These are phyloP conservation scores for Crax fasciolata DNA, from an alignment of 2,797 vertebrate species.

Conservation along the genomic window DNA sequence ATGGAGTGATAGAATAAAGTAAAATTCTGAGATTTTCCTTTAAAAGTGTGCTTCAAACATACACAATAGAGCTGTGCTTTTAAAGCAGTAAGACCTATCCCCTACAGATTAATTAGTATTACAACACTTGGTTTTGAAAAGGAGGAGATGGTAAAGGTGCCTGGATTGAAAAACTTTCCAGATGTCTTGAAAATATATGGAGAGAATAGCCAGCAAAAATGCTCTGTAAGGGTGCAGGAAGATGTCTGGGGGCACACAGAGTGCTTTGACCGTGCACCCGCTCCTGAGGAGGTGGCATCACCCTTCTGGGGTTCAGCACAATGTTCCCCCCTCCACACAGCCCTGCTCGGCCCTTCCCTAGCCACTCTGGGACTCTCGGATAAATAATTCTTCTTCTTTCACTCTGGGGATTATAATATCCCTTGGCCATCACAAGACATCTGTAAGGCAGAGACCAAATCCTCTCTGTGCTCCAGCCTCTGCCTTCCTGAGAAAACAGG, in stretches of 20 bases:
- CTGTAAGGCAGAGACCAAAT: neutral
- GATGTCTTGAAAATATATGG: constrained; percentile 1
- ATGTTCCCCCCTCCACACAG: neutral
- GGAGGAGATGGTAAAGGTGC: constrained; percentile 42
- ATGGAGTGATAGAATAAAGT: constrained; percentile 47
- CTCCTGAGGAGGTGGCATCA: neutral
- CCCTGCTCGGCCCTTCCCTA: neutral
- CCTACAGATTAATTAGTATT: constrained; percentile 72
- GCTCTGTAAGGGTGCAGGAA: neutral
- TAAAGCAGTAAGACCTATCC: constrained; percentile 62
- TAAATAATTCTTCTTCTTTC: neutral
- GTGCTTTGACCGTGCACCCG: rapidly evolving
- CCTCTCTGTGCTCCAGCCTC: neutral
- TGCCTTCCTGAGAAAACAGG: neutral
- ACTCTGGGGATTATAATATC: neutral
- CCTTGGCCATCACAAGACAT: neutral
- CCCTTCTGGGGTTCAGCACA: neutral
- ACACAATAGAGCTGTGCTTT: constrained; percentile 58
- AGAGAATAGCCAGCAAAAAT: neutral
- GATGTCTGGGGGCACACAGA: neutral
- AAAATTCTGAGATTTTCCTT: constrained; percentile 57
- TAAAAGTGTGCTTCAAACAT: constrained; percentile 32
- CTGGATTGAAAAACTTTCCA: constrained; percentile 29
- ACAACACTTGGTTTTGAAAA: constrained; percentile 56
- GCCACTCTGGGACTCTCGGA: neutral